Percentiles rank a stretch among this genome's conserved stretches.
These are phyloP conservation scores for Trogon melanurus DNA, from an alignment of 2,113 vertebrate genomes.

Conservation along the genomic window DNA sequence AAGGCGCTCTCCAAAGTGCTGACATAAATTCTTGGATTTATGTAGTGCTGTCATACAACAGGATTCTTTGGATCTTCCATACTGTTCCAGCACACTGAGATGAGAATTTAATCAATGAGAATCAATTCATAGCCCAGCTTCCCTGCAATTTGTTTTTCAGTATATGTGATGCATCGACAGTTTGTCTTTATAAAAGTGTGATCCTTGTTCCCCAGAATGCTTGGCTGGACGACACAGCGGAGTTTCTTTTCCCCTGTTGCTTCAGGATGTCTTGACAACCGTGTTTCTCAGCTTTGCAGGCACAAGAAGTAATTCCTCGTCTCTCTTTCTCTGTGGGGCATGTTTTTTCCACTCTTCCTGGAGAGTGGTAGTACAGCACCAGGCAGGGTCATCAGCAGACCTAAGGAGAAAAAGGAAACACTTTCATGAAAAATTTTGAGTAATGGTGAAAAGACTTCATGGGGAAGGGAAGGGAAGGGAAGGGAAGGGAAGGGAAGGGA, in stretches of 20 bases:
- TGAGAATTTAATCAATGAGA: conserved; percentile 51
- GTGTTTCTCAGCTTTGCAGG: not conserved
- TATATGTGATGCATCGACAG: not conserved
- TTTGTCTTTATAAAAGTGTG: conserved; percentile 26
- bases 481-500: too few relatives aligned
- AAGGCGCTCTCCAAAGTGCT: not conserved
- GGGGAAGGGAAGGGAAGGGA: not conserved
- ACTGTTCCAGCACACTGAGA: not conserved
- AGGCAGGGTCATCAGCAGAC: not conserved
- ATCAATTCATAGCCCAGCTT: conserved; percentile 47
- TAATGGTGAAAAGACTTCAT: not conserved
- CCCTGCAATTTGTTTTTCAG: conserved; percentile 41
- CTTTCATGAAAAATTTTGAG: not conserved
- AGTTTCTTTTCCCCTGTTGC: not conserved
- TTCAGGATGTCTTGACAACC: not conserved
- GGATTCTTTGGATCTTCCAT: conserved; percentile 41
- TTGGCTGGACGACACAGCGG: not conserved
- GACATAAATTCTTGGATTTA: conserved; percentile 52
- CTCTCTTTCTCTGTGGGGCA: not conserved
- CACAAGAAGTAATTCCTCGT: not conserved
- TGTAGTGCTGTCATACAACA: conserved; percentile 16
- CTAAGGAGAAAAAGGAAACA: not conserved
- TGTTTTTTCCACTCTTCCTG: not conserved
- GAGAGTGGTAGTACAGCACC: not conserved
- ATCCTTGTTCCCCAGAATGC: not conserved